Evolutionary conservation across 2,797 vertebrate species (phyloP), one percentile per base, ranked within the genome.

Genomic region (Leptoclinus maculatus): DNA sequence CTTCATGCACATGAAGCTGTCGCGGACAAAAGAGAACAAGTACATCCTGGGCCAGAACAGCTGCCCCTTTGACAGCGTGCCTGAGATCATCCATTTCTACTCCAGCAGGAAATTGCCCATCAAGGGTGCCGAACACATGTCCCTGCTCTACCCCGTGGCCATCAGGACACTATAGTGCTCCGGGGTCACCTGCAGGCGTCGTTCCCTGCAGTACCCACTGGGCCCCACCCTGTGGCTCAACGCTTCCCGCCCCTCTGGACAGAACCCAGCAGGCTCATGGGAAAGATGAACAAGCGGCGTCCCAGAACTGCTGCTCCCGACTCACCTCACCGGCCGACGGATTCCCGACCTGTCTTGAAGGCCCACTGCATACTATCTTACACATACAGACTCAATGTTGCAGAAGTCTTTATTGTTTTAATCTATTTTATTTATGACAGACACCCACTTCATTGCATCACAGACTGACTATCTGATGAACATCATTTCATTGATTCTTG

Each of bases 1-100:
- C 83, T 99, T 99, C 95, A 98, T 99, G 97, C 98, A 99, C 89
- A 99, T 99, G 98, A 99, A 99, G 86, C 95, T 99, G 82, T 97
- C 97, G 0, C 94, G 97, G 89, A 99, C 97, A 16, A 99, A 99
- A 92, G 98, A 99, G 93, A 97, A 95, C 93, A 97, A 97, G 89
- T 99, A 99, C 34, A 94, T 99, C 90, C 94, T 99, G 91, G 98
- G 98, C 72, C 97, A 99, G 94, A 98, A 99, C 95, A 97, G 98
- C 94, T 96, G 97, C 0, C 96, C 96, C 7, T 99, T 99, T 5
- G 96, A 98, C 95, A 98, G 97, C 51, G 96, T 99, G 72, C 97
- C 98, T 0, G 97, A 99, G 93, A 97, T 99, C 86, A 98, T 99
- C 90, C 96, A 99, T 80, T 98, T 98, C 95, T 99, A 99, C 45